phyloP scores from a whole-genome alignment of 1,140 invertebrate genomes.

The Zaprionus taronus region DNA sequence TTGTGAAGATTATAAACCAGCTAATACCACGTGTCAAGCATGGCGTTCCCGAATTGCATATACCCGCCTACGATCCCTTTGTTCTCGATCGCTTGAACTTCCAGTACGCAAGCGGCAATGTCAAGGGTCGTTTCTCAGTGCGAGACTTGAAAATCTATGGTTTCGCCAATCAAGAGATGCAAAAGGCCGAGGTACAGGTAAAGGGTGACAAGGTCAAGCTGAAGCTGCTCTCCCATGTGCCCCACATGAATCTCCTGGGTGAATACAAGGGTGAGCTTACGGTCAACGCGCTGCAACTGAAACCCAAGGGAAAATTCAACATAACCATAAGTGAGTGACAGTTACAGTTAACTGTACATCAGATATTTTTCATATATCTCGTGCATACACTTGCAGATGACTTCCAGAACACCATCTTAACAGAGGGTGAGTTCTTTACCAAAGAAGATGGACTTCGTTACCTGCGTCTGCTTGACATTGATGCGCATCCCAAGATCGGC shows the following conservation, averaged over 20 bases:
- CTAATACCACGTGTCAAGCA: constrained; percentile 55
- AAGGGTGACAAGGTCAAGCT: constrained; percentile 57
- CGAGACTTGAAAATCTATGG: constrained; percentile 64
- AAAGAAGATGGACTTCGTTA: constrained; percentile 68
- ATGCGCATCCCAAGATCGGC: constrained; percentile 63
- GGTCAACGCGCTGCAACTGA: constrained; percentile 72
- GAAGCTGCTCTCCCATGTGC: constrained; percentile 40
- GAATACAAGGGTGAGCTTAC: constrained; percentile 77
- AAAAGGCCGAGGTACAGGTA: constrained; percentile 52
- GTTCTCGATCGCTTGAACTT: constrained; percentile 63
- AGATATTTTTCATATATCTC: not conserved
- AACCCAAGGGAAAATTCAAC: constrained; percentile 79
- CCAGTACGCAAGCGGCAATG: constrained; percentile 58
- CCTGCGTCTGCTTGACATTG: constrained; percentile 57
- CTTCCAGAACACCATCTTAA: constrained; percentile 51
- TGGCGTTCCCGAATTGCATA: constrained; percentile 60
- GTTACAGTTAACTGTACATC: not conserved
- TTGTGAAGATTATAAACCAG: constrained; percentile 61
- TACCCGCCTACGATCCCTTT: constrained; percentile 77
- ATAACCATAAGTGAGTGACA: constrained; percentile 69
- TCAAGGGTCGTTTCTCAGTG: constrained; percentile 68
- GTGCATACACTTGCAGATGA: constrained; percentile 56
- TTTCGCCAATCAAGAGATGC: constrained; percentile 43
- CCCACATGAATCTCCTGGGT: constrained; percentile 66
- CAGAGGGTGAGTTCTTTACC: constrained; percentile 62